phyloP scores from a whole-genome alignment of 64 coral and sea anemone genomes.

The Montipora foliosa region DNA sequence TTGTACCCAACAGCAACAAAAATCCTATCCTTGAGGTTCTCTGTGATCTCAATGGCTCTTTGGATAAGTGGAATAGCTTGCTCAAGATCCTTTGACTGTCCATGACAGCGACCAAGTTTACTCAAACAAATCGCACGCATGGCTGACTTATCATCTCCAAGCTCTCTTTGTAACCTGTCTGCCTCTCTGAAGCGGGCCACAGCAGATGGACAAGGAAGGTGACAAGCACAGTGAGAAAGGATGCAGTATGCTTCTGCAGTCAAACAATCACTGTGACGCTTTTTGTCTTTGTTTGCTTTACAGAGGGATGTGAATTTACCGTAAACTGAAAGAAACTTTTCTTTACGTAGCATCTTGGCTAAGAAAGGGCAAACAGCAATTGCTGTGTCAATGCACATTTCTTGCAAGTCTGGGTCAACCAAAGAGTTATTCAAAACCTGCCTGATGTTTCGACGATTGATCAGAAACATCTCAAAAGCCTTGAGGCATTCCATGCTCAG shows the following conservation, averaged over 20 bases:
- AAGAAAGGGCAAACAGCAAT: slow-evolving; percentile 83
- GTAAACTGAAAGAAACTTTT: slow-evolving; percentile 83
- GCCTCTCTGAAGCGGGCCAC: slow-evolving; percentile 83
- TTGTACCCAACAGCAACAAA: slow-evolving; percentile 87
- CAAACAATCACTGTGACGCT: slow-evolving; percentile 86
- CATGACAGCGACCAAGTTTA: slow-evolving; percentile 86
- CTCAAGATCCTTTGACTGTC: slow-evolving; percentile 64
- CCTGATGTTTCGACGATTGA: slow-evolving; percentile 80
- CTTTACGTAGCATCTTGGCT: slow-evolving; percentile 78
- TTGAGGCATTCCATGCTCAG: slow-evolving; percentile 36
- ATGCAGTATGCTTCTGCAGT: slow-evolving; percentile 88
- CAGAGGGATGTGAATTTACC: slow-evolving; percentile 69
- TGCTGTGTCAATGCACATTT: slow-evolving; percentile 81
- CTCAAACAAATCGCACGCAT: slow-evolving; percentile 75
- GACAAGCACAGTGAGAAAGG: slow-evolving; percentile 91
- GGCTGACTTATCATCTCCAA: slow-evolving; percentile 71
- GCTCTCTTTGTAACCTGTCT: slow-evolving; percentile 70
- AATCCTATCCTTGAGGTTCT: slow-evolving; percentile 59
- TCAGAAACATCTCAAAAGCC: slow-evolving; percentile 67
- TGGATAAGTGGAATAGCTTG: slow-evolving; percentile 69
- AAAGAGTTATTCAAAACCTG: slow-evolving; percentile 77
- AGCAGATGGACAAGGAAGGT: slow-evolving; percentile 83
- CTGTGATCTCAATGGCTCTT: slow-evolving; percentile 74
- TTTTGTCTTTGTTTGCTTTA: slow-evolving; percentile 59
- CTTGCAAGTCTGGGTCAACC: slow-evolving; percentile 60